A percentile compares a stretch with the other conserved stretches of the same genome.
These are phyloP conservation scores for Mirounga angustirostris DNA, from an alignment of 2,113 vertebrate species.

Conservation along the genomic window DNA sequence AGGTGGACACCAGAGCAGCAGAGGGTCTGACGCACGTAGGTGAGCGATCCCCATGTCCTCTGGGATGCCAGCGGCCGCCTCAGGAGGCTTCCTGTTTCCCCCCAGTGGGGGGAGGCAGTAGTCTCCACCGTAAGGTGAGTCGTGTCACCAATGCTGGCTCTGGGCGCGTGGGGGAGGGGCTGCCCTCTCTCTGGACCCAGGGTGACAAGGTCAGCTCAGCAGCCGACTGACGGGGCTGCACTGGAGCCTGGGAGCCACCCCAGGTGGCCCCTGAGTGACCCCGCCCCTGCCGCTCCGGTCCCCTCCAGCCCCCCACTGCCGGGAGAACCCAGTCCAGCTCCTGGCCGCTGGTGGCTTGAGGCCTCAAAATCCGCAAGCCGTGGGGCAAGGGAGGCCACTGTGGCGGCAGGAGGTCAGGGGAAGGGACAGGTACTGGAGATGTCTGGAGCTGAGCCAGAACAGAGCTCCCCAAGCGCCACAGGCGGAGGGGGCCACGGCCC, in stretches of 20 bases:
- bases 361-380: background rate
- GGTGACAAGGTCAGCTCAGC: constrained; percentile 44
- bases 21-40: background rate
- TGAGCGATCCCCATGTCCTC: background rate
- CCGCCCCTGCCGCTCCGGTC: background rate
- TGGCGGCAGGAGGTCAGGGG: background rate
- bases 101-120: background rate
- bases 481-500: background rate
- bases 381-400: background rate
- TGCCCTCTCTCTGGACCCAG: background rate
- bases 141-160: background rate
- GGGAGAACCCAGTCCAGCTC: background rate
- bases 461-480: background rate
- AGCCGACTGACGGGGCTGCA: background rate
- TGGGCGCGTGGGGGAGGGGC: background rate
- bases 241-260: background rate
- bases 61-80: background rate
- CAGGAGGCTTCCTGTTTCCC: background rate
- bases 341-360: background rate
- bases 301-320: background rate
- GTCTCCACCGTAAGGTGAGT: background rate
- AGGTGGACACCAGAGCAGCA: background rate
- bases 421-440: background rate
- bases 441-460: background rate
- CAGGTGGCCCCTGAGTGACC: background rate